These are phyloP conservation scores for Bombyx huttoni DNA, from an alignment of 2,888 invertebrate species.

Conservation along the genomic window DNA sequence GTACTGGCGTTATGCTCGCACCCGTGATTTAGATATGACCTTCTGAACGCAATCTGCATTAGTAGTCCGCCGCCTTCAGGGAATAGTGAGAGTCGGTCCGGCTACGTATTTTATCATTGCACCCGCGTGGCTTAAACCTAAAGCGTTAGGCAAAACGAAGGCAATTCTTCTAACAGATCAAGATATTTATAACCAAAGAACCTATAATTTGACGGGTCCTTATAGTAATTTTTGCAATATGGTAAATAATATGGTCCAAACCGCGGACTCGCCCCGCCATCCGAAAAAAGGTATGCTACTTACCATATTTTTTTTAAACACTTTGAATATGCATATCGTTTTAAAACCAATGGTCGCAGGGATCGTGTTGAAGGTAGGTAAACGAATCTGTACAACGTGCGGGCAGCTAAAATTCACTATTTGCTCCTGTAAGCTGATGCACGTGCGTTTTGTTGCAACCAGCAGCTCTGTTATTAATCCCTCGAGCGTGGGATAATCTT, in stretches of 20 bases:
- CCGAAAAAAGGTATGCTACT: no score
- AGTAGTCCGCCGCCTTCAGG: constrained; percentile 34
- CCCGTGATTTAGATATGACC: constrained; percentile 66
- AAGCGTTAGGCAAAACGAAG: constrained; percentile 7
- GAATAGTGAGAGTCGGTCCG: constrained; percentile 12
- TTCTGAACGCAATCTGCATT: constrained; percentile 61
- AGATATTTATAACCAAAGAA: no score
- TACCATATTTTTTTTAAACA: no score
- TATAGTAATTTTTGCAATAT: no score
- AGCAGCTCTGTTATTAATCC: constrained; percentile 1
- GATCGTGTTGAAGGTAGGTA: no score
- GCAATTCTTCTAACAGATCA: background rate
- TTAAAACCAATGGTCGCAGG: no score
- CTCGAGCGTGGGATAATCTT: background rate
- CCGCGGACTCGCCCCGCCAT: no score
- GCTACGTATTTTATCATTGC: constrained; percentile 30
- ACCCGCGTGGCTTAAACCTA: constrained; percentile 28
- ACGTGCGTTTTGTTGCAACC: background rate
- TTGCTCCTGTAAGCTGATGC: constrained; percentile 1
- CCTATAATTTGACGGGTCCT: no score
- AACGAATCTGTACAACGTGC: no score
- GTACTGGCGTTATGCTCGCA: constrained; percentile 54
- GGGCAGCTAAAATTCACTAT: no score
- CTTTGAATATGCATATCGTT: no score
- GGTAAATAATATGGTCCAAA: no score